These are phyloP conservation scores for Myrmecobius fasciatus DNA, from an alignment of 2,113 vertebrate species.

Conservation along the genomic window DNA sequence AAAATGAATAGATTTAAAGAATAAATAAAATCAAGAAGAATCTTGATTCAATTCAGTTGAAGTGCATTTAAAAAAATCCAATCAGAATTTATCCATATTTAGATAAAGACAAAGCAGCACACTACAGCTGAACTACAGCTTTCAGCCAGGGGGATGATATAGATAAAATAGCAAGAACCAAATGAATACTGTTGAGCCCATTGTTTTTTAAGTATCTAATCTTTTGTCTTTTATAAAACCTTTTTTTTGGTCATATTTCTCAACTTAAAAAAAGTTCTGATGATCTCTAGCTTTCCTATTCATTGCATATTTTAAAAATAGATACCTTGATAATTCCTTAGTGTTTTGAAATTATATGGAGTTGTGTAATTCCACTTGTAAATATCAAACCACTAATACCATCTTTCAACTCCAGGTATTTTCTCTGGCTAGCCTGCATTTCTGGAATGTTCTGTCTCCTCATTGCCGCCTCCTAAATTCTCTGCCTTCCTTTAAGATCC, in stretches of 20 bases:
- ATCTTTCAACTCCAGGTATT: neutral
- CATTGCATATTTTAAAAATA: neutral
- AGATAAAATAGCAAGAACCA: constrained; percentile 62
- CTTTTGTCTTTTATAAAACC: constrained; percentile 62
- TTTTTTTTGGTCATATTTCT: constrained; percentile 62
- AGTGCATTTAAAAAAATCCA: constrained; percentile 14
- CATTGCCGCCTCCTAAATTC: neutral
- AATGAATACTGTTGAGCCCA: neutral
- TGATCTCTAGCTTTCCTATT: constrained; percentile 17
- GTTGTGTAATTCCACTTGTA: neutral
- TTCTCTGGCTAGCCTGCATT: neutral
- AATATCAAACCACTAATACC: constrained; percentile 17
- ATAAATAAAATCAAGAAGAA: neutral
- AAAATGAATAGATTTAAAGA: constrained; percentile 12
- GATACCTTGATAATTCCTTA: neutral
- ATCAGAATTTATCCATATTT: constrained; percentile 37
- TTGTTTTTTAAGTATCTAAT: constrained; percentile 54
- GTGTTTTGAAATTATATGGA: neutral
- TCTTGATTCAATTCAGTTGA: neutral
- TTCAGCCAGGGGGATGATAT: neutral
- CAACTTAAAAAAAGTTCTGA: constrained; percentile 62
- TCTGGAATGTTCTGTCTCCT: neutral
- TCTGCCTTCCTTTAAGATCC: neutral
- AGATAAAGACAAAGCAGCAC: constrained; percentile 32
- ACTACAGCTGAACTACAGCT: constrained; percentile 28